These are phyloP conservation scores for Dorcus hopei DNA, from an alignment of 2,888 invertebrate genomes.

Conservation along the genomic window DNA sequence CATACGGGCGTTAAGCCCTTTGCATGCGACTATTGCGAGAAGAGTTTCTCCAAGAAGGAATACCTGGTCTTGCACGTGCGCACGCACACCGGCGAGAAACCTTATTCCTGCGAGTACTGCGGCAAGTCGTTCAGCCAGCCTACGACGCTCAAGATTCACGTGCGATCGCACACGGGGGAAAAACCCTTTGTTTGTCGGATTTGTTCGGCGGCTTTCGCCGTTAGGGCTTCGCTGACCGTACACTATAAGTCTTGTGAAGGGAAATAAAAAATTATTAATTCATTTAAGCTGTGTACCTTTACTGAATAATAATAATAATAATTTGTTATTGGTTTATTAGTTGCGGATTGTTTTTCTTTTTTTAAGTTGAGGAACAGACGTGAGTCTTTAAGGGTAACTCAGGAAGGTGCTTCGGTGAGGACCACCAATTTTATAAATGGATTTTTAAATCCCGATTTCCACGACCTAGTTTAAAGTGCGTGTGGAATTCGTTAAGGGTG, in stretches of 20 bases:
- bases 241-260: slow-evolving; percentile 35
- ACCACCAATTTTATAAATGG: too few relatives aligned
- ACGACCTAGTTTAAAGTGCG: too few relatives aligned
- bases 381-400: too few relatives aligned
- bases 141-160: slow-evolving; percentile 38
- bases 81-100: slow-evolving; percentile 41
- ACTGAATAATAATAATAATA: too few relatives aligned
- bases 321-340: too few relatives aligned
- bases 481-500: too few relatives aligned
- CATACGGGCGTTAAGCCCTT: slow-evolving; percentile 34
- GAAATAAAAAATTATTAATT: too few relatives aligned
- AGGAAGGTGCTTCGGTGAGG: too few relatives aligned
- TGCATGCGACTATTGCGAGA: slow-evolving; percentile 32
- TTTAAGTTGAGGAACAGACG: too few relatives aligned
- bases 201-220: slow-evolving; percentile 58
- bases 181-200: slow-evolving; percentile 51
- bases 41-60: slow-evolving; percentile 35
- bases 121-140: slow-evolving; percentile 40
- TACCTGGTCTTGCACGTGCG: slow-evolving; percentile 38
- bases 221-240: slow-evolving; percentile 58
- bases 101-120: slow-evolving; percentile 42
- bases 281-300: too few relatives aligned
- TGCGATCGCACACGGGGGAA: slow-evolving; percentile 40
- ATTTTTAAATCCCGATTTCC: too few relatives aligned
- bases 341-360: too few relatives aligned